A percentile compares a stretch with the other conserved stretches of the same genome.
phyloP scores from a whole-genome alignment of 2,888 invertebrate species.

The Drosophila tanythrix region DNA sequence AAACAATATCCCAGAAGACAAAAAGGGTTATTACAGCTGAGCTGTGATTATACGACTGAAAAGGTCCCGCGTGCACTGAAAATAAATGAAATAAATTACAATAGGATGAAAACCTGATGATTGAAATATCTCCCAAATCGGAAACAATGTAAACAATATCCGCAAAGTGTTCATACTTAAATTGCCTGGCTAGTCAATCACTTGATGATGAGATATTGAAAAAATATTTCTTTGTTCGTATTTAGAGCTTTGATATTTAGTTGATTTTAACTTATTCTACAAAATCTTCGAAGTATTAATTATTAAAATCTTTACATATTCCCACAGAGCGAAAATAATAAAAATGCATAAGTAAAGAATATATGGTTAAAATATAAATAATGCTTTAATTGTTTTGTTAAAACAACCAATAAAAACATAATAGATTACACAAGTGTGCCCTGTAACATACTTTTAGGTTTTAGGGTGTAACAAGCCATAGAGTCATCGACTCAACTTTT shows the following conservation, averaged over 20 bases:
- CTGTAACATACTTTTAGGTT: neutral
- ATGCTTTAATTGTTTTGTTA: neutral
- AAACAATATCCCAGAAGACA: slow-evolving; percentile 40
- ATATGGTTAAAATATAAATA: neutral
- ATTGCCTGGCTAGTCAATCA: neutral
- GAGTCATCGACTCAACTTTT: neutral
- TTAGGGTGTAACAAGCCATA: neutral
- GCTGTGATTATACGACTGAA: slow-evolving; percentile 48
- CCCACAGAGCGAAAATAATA: neutral
- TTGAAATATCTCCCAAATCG: slow-evolving; percentile 15
- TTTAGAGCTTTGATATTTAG: neutral
- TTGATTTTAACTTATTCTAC: neutral
- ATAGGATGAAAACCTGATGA: slow-evolving; percentile 1
- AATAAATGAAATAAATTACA: slow-evolving; percentile 47
- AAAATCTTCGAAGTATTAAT: neutral
- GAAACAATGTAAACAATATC: slow-evolving; percentile 6
- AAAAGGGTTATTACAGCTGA: slow-evolving; percentile 52
- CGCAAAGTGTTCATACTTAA: neutral
- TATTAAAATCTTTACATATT: neutral
- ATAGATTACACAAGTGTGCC: neutral
- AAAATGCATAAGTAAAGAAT: neutral
- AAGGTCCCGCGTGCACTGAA: slow-evolving; percentile 41
- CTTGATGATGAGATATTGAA: neutral
- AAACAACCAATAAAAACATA: neutral
- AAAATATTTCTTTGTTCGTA: neutral